phyloP scores from a whole-genome alignment of 30 jellyfish, hydroid and myxozoan species.

The Catostylus mosaicus region DNA sequence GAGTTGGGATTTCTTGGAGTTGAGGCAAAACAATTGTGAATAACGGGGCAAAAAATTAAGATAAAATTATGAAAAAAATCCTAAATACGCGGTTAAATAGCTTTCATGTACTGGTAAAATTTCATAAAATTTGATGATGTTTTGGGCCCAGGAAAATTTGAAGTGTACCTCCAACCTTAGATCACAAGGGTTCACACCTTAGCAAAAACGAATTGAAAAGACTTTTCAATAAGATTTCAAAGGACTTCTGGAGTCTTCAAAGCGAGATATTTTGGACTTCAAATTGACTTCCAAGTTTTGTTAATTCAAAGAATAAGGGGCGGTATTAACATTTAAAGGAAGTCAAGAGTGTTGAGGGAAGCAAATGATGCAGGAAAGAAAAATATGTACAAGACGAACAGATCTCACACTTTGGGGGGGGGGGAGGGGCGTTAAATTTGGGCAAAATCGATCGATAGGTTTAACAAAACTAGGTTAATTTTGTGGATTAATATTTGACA shows the following conservation, averaged over 20 bases:
- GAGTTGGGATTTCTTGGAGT: background rate
- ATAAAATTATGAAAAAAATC: background rate
- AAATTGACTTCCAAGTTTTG: too few relatives aligned
- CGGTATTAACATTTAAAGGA: too few relatives aligned
- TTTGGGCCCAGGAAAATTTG: slow-evolving; percentile 2
- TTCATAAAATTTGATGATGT: background rate
- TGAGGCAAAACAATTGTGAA: background rate
- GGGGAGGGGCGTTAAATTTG: too few relatives aligned
- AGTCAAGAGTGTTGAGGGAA: too few relatives aligned
- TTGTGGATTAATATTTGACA: too few relatives aligned
- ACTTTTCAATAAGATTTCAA: background rate
- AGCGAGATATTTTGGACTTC: background rate
- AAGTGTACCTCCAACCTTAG: background rate
- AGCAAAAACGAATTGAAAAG: background rate
- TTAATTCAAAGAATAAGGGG: too few relatives aligned
- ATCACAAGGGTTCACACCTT: background rate
- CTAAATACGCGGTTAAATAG: background rate
- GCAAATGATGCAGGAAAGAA: too few relatives aligned
- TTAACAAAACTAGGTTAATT: too few relatives aligned
- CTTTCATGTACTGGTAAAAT: background rate
- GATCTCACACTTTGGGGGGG: too few relatives aligned
- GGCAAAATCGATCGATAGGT: too few relatives aligned
- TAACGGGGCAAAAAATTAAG: background rate
- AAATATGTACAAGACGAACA: too few relatives aligned
- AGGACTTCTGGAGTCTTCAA: background rate